Evolutionary conservation across 2,797 vertebrate species (phyloP), one percentile per base, ranked within the genome.

Genomic region (Pipistrellus pygmaeus): DNA sequence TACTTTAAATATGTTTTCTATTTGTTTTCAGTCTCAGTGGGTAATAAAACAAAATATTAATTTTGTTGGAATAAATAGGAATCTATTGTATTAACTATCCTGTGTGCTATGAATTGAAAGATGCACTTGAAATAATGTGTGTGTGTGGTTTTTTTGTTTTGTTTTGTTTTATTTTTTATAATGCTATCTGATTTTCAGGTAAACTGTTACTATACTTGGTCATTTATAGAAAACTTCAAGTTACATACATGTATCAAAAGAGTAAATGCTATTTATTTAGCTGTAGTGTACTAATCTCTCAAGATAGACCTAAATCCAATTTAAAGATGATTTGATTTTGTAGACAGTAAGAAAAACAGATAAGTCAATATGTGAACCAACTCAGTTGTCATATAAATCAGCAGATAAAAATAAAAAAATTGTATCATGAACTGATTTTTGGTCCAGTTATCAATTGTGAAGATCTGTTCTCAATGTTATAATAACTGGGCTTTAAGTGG

Each of bases 11-110:
- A 12, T 92, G 8, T 83, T 51, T 5, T 94, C 75, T 91, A 85
- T 72, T 20, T 92, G 27, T 60, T 95, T 96, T 85, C 64, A 94
- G 25, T 68, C 60, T 97, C 86, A 72, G 60, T 46, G 57, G 69
- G 62, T 78, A 88, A 23, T 66, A 88, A 96, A 96, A 94, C 7
- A 90, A 94, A 96, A 91, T 25, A 82, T 8, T 81, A 89, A 88
- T 82, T 97, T 94, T 96, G 12, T 44, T 92, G 35, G 9, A 90
- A 60, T 60, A 93, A 88, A 87, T 6, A 96, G 69, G 96, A 97
- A 97, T 92, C 75, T 92, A 0, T 78, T 64, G 6, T 20, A 76
- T 95, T 96, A 90, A 53, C 10, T 73, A 27, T 64, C 14, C 1
- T 82, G 1, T 88, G 78, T 78, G 57, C 11, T 85, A 20, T 83